These are phyloP conservation scores for Diachasma alloeum DNA, from an alignment of 1,140 invertebrate genomes.

Conservation along the genomic window DNA sequence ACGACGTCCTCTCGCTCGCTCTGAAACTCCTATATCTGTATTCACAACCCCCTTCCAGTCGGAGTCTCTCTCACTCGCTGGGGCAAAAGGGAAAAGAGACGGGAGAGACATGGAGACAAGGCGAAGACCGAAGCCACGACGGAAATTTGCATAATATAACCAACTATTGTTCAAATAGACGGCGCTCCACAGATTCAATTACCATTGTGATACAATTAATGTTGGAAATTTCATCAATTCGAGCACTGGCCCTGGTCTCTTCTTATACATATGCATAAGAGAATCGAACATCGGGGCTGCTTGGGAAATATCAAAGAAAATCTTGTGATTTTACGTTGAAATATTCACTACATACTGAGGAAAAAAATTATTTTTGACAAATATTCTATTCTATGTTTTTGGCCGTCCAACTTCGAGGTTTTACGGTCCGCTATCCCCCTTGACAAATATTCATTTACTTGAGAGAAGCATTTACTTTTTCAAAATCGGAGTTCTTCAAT, in stretches of 20 bases:
- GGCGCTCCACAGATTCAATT: slow-evolving; percentile 65
- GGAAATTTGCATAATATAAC: slow-evolving; percentile 67
- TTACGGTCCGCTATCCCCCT: too few relatives aligned
- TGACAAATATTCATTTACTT: too few relatives aligned
- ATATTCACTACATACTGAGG: too few relatives aligned
- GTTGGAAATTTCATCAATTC: slow-evolving; percentile 67
- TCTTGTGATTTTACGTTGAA: background rate
- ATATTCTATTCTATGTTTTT: too few relatives aligned
- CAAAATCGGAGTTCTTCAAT: too few relatives aligned
- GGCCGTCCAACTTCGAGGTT: too few relatives aligned
- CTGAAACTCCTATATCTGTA: slow-evolving; percentile 5
- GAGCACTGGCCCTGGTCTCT: slow-evolving; percentile 50
- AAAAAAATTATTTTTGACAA: too few relatives aligned
- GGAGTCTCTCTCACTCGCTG: background rate
- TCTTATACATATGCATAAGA: slow-evolving; percentile 65
- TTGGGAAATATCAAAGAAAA: background rate
- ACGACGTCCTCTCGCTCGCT: slow-evolving; percentile 5
- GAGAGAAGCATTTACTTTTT: too few relatives aligned
- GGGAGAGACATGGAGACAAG: slow-evolving; percentile 9
- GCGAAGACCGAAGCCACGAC: slow-evolving; percentile 50
- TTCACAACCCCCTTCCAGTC: background rate
- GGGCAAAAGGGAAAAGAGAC: slow-evolving; percentile 11
- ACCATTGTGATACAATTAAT: slow-evolving; percentile 68
- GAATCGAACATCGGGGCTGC: slow-evolving; percentile 55
- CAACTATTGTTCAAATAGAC: slow-evolving; percentile 68